Conservation (phyloP, 2,888 invertebrate genomes). For the Tetropium fuscum region DNA sequence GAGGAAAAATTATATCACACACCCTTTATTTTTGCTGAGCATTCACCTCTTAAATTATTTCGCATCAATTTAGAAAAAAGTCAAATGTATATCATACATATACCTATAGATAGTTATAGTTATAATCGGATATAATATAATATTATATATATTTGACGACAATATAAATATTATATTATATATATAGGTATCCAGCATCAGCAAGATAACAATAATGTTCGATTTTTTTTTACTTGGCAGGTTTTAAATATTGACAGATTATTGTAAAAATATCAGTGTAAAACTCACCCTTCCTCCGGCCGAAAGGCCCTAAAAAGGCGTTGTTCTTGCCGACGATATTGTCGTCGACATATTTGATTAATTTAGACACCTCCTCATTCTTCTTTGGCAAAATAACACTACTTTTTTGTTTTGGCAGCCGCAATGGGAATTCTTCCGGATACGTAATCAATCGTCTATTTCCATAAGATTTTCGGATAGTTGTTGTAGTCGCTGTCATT, state of each 20-base stretch:
- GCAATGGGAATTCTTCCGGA: conserved; percentile 63
- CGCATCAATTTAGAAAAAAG: too few relatives aligned
- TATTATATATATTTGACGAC: too few relatives aligned
- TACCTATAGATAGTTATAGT: too few relatives aligned
- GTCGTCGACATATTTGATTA: conserved; percentile 83
- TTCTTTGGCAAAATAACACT: conserved; percentile 64
- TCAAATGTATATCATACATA: too few relatives aligned
- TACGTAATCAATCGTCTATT: conserved; percentile 63
- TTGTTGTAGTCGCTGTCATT: conserved; percentile 63
- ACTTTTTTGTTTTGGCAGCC: conserved; percentile 61
- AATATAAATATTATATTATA: too few relatives aligned
- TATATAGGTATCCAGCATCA: too few relatives aligned
- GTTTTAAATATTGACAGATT: background rate
- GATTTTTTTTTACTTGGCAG: background rate
- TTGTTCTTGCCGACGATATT: conserved; percentile 85
- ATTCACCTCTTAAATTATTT: too few relatives aligned
- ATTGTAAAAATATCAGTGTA: background rate
- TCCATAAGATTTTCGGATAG: conserved; percentile 64
- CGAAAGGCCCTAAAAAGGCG: conserved; percentile 86
- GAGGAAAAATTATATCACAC: too few relatives aligned
- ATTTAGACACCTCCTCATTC: conserved; percentile 76
- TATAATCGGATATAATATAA: too few relatives aligned
- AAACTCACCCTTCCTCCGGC: conserved; percentile 80
- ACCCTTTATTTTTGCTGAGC: too few relatives aligned
- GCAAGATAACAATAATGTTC: background rate